Conservation (phyloP, 2,888 invertebrate genomes). For the Epinotia demarniana region DNA sequence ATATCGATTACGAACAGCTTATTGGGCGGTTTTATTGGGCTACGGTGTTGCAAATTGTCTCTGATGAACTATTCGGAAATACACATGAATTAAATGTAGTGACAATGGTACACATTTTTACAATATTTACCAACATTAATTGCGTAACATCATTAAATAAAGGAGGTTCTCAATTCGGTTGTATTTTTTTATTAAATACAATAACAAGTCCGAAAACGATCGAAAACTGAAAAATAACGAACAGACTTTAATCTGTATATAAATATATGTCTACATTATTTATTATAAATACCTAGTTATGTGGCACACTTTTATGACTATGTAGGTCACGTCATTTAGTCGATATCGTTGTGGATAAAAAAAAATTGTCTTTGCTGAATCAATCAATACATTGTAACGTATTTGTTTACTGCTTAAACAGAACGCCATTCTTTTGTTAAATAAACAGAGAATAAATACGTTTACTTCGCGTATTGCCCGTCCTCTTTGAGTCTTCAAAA, state of each 20-base stretch:
- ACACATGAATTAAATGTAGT: background rate
- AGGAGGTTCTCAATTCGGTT: too few relatives aligned
- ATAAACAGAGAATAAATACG: background rate
- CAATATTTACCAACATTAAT: too few relatives aligned
- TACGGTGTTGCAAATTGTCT: constrained; percentile 31
- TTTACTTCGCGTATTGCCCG: background rate
- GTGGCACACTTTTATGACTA: too few relatives aligned
- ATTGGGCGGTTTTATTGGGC: constrained; percentile 36
- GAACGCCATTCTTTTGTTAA: background rate
- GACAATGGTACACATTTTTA: background rate
- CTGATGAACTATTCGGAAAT: constrained; percentile 22
- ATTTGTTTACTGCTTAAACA: constrained; percentile 7
- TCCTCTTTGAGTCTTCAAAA: background rate
- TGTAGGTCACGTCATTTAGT: too few relatives aligned
- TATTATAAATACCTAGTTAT: too few relatives aligned
- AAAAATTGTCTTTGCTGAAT: background rate
- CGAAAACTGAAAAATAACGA: too few relatives aligned
- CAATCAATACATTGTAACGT: background rate
- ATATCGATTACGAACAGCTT: constrained; percentile 61
- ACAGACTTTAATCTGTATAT: too few relatives aligned
- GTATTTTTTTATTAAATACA: too few relatives aligned
- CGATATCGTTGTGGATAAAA: too few relatives aligned
- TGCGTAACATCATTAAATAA: too few relatives aligned
- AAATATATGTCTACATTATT: too few relatives aligned
- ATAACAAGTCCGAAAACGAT: too few relatives aligned